These are phyloP conservation scores for Ischnus inquisitorius DNA, from an alignment of 2,888 invertebrate species.

Conservation along the genomic window DNA sequence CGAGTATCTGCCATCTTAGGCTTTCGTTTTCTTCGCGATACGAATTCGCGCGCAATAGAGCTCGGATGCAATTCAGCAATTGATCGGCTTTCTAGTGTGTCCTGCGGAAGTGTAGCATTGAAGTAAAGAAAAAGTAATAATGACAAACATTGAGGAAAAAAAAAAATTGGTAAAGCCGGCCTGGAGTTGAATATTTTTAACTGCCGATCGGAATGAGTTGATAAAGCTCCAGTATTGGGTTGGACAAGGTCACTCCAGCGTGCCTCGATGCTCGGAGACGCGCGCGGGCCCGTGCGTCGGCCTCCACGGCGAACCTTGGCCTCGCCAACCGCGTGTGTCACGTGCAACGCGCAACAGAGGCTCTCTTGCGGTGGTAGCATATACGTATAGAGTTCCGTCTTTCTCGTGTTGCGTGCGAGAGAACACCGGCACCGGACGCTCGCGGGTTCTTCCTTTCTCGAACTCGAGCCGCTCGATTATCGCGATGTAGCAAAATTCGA, in stretches of 20 bases:
- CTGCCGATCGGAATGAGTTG: background rate
- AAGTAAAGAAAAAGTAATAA: background rate
- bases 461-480: conserved; percentile 11
- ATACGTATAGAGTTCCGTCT: background rate
- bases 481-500: background rate
- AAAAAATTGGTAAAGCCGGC: background rate
- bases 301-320: conserved; percentile 70
- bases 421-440: conserved; percentile 20
- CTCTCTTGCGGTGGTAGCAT: conserved; percentile 17
- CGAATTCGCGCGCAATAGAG: background rate
- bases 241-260: conserved; percentile 43
- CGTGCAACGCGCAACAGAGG: conserved; percentile 62
- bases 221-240: conserved; percentile 16
- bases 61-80: background rate
- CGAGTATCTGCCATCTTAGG: conserved; percentile 7
- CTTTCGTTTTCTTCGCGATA: background rate
- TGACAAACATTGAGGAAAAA: background rate
- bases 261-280: conserved; percentile 13
- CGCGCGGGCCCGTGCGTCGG: conserved; percentile 51
- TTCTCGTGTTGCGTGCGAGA: conserved; percentile 30
- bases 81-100: background rate
- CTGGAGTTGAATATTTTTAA: background rate
- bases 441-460: conserved; percentile 5
- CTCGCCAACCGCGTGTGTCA: conserved; percentile 69
- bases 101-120: background rate